Base-by-base conservation (phyloP, 2,113 vertebrate species). In the Octodon degus region DNA sequence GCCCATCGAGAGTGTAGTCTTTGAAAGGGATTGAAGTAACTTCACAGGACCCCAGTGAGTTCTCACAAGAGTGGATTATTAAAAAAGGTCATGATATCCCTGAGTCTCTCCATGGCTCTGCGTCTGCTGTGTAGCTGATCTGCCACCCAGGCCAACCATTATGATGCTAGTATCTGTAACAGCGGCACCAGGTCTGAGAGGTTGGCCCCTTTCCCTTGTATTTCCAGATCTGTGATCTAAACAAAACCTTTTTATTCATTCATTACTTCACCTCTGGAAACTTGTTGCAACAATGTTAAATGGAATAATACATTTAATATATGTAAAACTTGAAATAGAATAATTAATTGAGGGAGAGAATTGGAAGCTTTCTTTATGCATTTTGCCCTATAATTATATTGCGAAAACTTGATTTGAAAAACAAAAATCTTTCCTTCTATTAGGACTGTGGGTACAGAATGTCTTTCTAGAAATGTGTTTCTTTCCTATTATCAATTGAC, bases 61-160 rank as follows among this genome's bases (percentile, higher is more conserved):
- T 87, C 50, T 32, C 1, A 2, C 13, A 11, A 68, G 22, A 60
- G 1, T 60, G 40, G 37, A 14, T 30, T 47, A 30, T 16, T n/a
- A 79, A 40, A 20, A 27, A 58, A 68, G 12, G 34, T 1, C 16
- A 16, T 68, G n/a, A 13, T 1, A 8, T 11, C 24, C 43, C 24
- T 8, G 8, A 40, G 20, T 40, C 11, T 37, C 37, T 25, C n/a
- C 58, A 30, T 27, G 37, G 9, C 14, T 47, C 80, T 32, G 20
- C 30, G 17, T 93, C 22, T 17, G 5, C 25, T 3, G 0, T 19
- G 58, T 32, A 25, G 32, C 19, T 58, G 12, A 16, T 58, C n/a
- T 55, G 62, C n/a, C 8, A n/a, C 8, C 19, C 1, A 3, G 6
- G 25, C 50, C 1, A 58, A 58, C 10, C 2, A 5, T 27, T 9